phyloP scores from a whole-genome alignment of 2,888 invertebrate species.

The Boloria euphrosyne region DNA sequence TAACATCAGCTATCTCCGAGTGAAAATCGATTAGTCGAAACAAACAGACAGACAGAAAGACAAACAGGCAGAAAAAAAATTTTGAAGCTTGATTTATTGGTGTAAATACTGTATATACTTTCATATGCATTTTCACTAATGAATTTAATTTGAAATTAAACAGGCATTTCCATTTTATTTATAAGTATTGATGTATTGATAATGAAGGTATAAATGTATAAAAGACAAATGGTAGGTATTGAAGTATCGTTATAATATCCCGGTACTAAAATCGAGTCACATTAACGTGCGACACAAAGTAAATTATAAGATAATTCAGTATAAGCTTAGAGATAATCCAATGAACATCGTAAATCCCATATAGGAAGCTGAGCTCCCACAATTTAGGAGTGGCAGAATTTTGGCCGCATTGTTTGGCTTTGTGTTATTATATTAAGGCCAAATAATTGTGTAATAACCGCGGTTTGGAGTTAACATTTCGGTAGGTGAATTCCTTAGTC shows the following conservation, averaged over 20 bases:
- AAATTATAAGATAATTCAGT: constrained; percentile 37
- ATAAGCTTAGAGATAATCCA: constrained; percentile 52
- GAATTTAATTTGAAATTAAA: no score
- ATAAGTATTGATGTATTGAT: no score
- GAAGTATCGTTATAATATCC: constrained; percentile 11
- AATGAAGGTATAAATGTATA: not conserved
- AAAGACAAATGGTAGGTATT: not conserved
- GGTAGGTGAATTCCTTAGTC: constrained; percentile 66
- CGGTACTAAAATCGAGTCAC: constrained; percentile 21
- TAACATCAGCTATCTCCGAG: no score
- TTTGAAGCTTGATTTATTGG: no score
- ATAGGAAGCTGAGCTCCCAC: constrained; percentile 64
- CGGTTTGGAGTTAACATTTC: constrained; percentile 55
- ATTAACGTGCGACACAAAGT: constrained; percentile 29
- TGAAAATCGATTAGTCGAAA: no score
- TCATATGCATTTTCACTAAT: no score
- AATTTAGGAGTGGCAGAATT: constrained; percentile 63
- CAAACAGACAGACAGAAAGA: no score
- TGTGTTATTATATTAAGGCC: constrained; percentile 62
- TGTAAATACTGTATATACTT: no score
- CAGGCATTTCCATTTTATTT: no score
- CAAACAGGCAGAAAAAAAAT: no score
- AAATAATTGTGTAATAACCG: constrained; percentile 50
- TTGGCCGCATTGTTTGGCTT: constrained; percentile 59
- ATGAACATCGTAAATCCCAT: constrained; percentile 63